These are phyloP conservation scores for Ophthalmolycus amberensis DNA, from an alignment of 2,113 vertebrate species.

Conservation along the genomic window DNA sequence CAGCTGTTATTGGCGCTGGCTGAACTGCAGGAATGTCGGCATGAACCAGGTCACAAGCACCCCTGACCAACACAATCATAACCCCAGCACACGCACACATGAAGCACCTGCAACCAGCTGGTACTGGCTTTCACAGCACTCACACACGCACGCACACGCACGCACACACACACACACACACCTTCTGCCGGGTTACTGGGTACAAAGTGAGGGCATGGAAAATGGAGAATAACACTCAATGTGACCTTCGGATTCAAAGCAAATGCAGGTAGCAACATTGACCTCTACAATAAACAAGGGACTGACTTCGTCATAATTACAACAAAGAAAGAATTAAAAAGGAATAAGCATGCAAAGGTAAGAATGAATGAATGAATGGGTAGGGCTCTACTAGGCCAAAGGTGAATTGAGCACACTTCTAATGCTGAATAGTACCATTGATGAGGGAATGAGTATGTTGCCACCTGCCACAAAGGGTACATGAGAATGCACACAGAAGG, in stretches of 20 bases:
- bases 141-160: neutral
- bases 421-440: neutral
- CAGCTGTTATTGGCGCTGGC: slow-evolving; percentile 68
- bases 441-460: neutral
- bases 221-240: slow-evolving; percentile 13
- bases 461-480: slow-evolving; percentile 1
- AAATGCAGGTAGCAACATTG: slow-evolving; percentile 16
- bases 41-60: slow-evolving; percentile 28
- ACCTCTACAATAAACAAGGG: slow-evolving; percentile 3
- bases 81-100: neutral
- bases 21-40: slow-evolving; percentile 31
- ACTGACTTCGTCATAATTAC: slow-evolving; percentile 14
- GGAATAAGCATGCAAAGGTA: neutral
- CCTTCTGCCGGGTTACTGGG: neutral
- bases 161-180: neutral
- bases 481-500: slow-evolving; percentile 43
- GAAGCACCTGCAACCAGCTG: slow-evolving; percentile 57
- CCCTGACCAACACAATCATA: neutral
- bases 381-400: neutral
- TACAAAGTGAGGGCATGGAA: slow-evolving; percentile 2
- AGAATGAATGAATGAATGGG: neutral
- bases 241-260: slow-evolving; percentile 36
- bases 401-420: neutral
- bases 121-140: slow-evolving; percentile 10
- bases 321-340: neutral